A percentile compares a stretch with the other conserved stretches of the same genome.
These are phyloP conservation scores for Cheilosia urbana DNA, from an alignment of 2,888 invertebrate species.

Conservation along the genomic window DNA sequence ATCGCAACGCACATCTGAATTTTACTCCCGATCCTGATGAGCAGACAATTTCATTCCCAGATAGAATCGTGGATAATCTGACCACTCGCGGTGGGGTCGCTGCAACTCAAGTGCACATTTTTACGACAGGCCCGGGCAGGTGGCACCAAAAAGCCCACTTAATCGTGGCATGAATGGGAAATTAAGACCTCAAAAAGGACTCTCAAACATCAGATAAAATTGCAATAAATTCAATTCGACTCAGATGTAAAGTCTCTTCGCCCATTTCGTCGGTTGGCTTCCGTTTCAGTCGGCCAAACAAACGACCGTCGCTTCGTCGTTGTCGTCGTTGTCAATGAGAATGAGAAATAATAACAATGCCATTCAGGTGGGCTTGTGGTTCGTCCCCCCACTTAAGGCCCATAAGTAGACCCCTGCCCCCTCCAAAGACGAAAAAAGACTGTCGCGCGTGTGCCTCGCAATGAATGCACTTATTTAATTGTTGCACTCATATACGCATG, in stretches of 20 bases:
- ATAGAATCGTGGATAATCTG: neutral
- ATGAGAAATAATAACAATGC: constrained; percentile 59
- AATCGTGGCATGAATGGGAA: constrained; percentile 70
- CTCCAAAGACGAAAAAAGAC: neutral
- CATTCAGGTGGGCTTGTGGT: constrained; percentile 15
- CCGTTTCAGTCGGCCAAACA: constrained; percentile 51
- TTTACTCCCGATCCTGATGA: too few relatives aligned
- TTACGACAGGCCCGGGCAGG: constrained; percentile 2
- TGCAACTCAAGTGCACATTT: constrained; percentile 26
- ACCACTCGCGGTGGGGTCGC: neutral
- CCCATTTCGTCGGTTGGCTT: constrained; percentile 42
- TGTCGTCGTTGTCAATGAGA: constrained; percentile 35
- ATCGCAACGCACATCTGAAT: too few relatives aligned
- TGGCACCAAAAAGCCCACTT: constrained; percentile 39
- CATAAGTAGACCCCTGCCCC: neutral
- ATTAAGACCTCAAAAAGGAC: constrained; percentile 66
- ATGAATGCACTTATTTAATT: constrained; percentile 69
- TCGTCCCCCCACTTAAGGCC: constrained; percentile 22
- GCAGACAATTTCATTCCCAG: neutral
- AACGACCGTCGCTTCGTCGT: too few relatives aligned
- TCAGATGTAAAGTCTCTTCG: constrained; percentile 6
- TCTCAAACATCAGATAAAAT: constrained; percentile 39
- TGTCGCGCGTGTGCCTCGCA: constrained; percentile 57
- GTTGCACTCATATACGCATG: constrained; percentile 43
- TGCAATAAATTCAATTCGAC: constrained; percentile 54